Evolutionary conservation across 2,113 vertebrate species (phyloP), one percentile per base, ranked within the genome.

Genomic region (Carettochelys insculpta): DNA sequence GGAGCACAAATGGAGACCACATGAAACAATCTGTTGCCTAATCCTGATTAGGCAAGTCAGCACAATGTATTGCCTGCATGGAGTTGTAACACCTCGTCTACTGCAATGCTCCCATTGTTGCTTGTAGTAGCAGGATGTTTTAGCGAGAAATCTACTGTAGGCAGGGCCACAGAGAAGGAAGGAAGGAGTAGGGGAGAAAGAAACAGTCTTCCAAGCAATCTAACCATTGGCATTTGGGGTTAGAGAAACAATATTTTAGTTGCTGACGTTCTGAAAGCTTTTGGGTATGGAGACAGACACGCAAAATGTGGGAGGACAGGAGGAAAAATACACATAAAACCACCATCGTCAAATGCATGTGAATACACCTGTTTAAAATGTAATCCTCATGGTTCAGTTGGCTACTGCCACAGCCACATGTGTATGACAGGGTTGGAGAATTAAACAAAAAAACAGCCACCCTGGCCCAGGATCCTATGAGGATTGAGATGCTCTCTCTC

Each of bases 241-340:
- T 50, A 77, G 53, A 71, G 86, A 95, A 94, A 85, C 85, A 93
- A 90, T 73, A 77, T 91, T 0, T 0, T 87, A 82, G 91, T 38
- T 93, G 84, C 88, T 96, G 91, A 87, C 80, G 77, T 91, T 91
- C 53, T n/a, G 79, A 88, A 80, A 73, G 38, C n/a, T n/a, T 54
- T 87, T 93, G 88, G 93, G 83, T 96, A 93, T 93, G 86, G 88
- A 93, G 91, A 61, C 27, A 82, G 56, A 80, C 4, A 80, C 24
- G 8, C 54, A 93, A 89, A 56, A 75, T 76, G 77, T 89, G n/a
- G 45, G 38, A 71, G 93, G 94, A 94, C 87, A 90, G 81, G 58
- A 87, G 45, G 83, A 95, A 82, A 84, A 93, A 68, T 82, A 12
- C 90, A n/a, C n/a, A n/a, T n/a, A n/a, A n/a, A n/a, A n/a, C n/a